These are phyloP conservation scores for Vidua chalybeata DNA, from an alignment of 2,113 vertebrate genomes.

Conservation along the genomic window DNA sequence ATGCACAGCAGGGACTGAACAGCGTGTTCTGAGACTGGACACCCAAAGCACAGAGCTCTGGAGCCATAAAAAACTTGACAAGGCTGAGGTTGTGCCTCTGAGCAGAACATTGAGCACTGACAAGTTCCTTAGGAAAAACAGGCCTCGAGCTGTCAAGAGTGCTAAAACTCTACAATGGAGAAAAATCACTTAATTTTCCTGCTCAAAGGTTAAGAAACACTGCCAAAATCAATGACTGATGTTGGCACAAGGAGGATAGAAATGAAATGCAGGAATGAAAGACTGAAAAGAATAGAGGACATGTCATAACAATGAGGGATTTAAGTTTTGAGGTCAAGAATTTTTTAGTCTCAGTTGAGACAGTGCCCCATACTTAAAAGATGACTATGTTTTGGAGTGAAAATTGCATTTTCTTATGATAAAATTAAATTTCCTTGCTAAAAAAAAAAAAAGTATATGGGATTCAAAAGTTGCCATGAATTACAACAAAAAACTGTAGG, in stretches of 20 bases:
- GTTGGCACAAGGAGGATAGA: neutral
- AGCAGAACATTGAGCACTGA: neutral
- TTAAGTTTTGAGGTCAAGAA: neutral
- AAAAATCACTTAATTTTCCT: neutral
- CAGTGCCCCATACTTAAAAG: neutral
- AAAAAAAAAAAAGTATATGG: neutral
- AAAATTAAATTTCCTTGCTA: neutral
- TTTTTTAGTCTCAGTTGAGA: neutral
- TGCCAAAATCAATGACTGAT: neutral
- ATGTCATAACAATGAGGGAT: neutral
- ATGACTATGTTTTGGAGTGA: neutral
- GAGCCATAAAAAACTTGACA: neutral
- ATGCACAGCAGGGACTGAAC: neutral
- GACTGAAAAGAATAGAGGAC: neutral
- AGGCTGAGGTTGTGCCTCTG: neutral
- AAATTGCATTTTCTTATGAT: neutral
- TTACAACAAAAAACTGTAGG: neutral
- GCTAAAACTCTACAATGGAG: neutral
- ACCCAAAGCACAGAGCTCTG: neutral
- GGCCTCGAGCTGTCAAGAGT: neutral
- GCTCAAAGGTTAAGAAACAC: neutral
- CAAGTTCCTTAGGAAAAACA: conserved; percentile 2
- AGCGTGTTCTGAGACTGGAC: neutral
- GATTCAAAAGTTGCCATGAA: neutral
- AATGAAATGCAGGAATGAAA: neutral